These are phyloP conservation scores for Xyrichtys novacula DNA, from an alignment of 2,797 vertebrate species.

Conservation along the genomic window DNA sequence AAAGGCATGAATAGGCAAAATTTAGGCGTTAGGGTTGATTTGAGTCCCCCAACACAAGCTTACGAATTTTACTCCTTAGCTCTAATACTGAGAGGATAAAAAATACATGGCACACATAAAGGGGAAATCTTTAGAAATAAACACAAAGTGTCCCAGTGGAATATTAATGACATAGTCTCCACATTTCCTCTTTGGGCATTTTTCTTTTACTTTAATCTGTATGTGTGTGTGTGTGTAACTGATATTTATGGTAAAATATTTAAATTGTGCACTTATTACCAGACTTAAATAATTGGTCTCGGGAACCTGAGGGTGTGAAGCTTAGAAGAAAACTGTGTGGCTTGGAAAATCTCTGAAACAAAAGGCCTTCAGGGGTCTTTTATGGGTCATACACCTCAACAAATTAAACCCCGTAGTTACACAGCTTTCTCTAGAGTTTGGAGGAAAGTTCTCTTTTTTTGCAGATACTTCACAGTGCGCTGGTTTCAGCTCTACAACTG, in stretches of 20 bases:
- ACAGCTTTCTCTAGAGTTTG: not conserved
- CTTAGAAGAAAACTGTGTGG: conserved; percentile 19
- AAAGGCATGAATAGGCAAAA: no score
- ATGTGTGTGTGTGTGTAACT: conserved; percentile 14
- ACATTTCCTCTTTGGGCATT: not conserved
- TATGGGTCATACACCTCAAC: conserved; percentile 39
- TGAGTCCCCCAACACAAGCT: no score
- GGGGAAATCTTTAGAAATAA: not conserved
- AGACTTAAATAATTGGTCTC: conserved; percentile 43
- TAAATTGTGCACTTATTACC: conserved; percentile 25
- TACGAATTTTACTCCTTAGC: not conserved
- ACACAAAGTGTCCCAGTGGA: not conserved
- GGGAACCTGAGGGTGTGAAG: conserved; percentile 10
- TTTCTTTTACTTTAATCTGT: no score
- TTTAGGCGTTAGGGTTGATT: no score
- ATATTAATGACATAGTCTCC: conserved; percentile 21
- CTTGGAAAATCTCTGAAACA: conserved; percentile 30
- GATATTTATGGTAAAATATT: conserved; percentile 34
- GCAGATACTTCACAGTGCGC: conserved; percentile 6
- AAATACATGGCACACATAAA: not conserved
- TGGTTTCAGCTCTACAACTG: conserved; percentile 22
- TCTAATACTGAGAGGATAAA: not conserved
- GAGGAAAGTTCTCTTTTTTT: conserved; percentile 22
- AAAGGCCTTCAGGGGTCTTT: conserved; percentile 33
- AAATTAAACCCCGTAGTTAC: conserved; percentile 37